These are phyloP conservation scores for Exephanes ischioxanthus DNA, from an alignment of 2,888 invertebrate genomes.

Conservation along the genomic window DNA sequence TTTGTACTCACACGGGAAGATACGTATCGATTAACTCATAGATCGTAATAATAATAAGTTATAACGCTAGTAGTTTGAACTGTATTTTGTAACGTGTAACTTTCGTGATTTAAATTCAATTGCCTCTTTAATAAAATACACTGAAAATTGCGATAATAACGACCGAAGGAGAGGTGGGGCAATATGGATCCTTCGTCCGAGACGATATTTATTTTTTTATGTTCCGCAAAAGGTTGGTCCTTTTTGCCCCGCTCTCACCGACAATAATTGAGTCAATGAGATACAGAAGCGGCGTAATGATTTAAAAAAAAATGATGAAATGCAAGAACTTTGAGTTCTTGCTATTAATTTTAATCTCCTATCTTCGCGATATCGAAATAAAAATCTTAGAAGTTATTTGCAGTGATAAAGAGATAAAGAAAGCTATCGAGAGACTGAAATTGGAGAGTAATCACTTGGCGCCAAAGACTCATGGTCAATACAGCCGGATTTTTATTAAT, in stretches of 20 bases:
- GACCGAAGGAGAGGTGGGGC: not conserved
- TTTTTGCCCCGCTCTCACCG: not conserved
- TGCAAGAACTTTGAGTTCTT: not conserved
- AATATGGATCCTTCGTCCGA: not conserved
- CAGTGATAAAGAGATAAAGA: not conserved
- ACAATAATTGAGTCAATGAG: not conserved
- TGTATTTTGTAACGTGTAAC: slow-evolving; percentile 2
- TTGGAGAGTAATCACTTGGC: not conserved
- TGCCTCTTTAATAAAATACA: not conserved
- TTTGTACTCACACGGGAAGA: not conserved
- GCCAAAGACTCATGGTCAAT: not conserved
- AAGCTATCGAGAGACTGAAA: not conserved
- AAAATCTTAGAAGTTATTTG: not conserved
- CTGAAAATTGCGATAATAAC: not conserved
- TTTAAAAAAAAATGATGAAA: not conserved
- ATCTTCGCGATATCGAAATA: too few species aligned
- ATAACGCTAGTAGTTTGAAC: not conserved
- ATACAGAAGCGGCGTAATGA: not conserved
- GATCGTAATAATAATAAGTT: slow-evolving; percentile 10
- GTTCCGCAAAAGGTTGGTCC: not conserved
- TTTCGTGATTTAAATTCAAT: slow-evolving; percentile 15
- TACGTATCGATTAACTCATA: slow-evolving; percentile 2
- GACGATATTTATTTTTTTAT: not conserved
- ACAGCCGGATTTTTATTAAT: not conserved
- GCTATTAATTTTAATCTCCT: not conserved